Conservation (phyloP, 2,888 invertebrate genomes). For the Auanema sp. region DNA sequence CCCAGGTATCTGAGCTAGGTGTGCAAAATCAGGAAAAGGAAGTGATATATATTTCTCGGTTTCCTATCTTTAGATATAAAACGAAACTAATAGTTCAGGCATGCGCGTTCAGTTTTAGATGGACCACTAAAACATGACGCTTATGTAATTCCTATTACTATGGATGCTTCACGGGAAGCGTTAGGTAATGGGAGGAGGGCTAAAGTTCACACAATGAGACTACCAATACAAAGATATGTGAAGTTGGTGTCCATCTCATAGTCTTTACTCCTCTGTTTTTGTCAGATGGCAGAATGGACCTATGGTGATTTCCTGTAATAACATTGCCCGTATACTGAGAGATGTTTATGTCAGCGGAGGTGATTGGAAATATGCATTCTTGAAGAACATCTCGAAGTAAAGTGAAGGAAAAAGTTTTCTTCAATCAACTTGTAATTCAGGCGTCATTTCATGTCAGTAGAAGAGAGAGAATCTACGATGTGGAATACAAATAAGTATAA, state of each 20-base stretch:
- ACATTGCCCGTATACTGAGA: conserved; percentile 39
- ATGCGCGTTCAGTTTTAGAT: conserved; percentile 47
- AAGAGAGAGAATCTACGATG: conserved; percentile 13
- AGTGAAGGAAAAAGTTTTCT: not conserved
- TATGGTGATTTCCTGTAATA: conserved; percentile 43
- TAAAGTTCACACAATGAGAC: conserved; percentile 33
- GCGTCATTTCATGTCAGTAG: conserved; percentile 17
- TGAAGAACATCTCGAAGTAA: conserved; percentile 41
- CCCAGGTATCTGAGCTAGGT: conserved; percentile 15
- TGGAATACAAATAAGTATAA: not conserved
- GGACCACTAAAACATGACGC: conserved; percentile 52
- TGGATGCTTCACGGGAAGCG: conserved; percentile 37
- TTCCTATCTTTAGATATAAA: not conserved
- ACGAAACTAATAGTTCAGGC: conserved; percentile 18
- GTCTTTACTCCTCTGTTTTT: too few species aligned
- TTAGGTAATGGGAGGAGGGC: conserved; percentile 39
- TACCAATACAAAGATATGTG: conserved; percentile 52
- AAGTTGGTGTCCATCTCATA: conserved; percentile 26
- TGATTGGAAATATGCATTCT: conserved; percentile 53
- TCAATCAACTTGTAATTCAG: conserved; percentile 3
- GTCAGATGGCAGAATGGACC: conserved; percentile 54
- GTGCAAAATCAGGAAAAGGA: conserved; percentile 23
- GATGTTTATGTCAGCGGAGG: conserved; percentile 45
- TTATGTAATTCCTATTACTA: conserved; percentile 42
- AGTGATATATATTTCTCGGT: conserved; percentile 38